Evolutionary conservation across 2,113 vertebrate genomes (phyloP).

Genomic region (Heliornis fulica): DNA sequence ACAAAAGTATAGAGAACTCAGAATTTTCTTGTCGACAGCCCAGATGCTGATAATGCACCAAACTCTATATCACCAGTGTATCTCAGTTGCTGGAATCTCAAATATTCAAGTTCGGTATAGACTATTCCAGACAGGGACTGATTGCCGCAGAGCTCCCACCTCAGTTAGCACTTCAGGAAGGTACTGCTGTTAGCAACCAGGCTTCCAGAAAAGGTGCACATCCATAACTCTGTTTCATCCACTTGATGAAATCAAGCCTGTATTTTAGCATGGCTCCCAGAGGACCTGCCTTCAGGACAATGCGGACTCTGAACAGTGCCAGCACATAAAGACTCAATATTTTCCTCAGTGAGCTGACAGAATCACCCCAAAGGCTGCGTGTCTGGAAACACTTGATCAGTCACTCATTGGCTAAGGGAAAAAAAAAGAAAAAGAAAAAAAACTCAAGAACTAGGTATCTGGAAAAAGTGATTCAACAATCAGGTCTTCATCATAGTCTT

Average conservation of each 20-base stretch:
- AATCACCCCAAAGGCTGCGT: background rate
- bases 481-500: background rate
- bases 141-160: background rate
- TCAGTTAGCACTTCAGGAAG: background rate
- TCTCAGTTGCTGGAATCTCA: background rate
- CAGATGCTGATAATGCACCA: background rate
- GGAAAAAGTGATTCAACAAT: background rate
- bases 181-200: background rate
- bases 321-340: background rate
- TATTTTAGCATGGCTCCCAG: background rate
- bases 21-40: background rate
- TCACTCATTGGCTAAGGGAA: background rate
- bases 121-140: background rate
- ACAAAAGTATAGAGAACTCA: background rate
- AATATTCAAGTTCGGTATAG: background rate
- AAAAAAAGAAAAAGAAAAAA: background rate
- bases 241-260: background rate
- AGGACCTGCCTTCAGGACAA: background rate
- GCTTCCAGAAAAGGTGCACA: background rate
- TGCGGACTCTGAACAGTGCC: fast-evolving
- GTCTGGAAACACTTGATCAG: background rate
- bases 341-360: background rate
- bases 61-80: background rate
- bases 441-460: background rate
- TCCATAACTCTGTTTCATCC: fast-evolving